Conservation (phyloP, 2,797 vertebrate genomes). For the Acanthiza pusilla region DNA sequence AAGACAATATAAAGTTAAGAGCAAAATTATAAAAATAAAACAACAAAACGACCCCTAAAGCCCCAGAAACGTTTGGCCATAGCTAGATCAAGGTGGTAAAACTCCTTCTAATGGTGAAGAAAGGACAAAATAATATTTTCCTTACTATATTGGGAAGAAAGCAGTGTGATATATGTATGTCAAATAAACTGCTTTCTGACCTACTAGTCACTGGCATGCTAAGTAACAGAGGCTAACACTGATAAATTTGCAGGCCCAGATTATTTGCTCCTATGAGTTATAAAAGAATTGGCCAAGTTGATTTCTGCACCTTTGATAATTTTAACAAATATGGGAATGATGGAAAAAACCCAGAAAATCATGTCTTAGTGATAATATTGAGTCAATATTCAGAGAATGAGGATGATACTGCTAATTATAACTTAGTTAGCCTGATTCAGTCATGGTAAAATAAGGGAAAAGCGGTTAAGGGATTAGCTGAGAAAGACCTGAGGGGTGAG, state of each 20-base stretch:
- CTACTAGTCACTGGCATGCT: not conserved
- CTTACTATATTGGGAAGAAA: not conserved
- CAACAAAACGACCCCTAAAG: rapidly evolving
- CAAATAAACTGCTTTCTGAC: not conserved
- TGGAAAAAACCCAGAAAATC: not conserved
- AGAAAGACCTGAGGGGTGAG: not conserved
- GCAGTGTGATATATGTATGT: not conserved
- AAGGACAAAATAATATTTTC: not conserved
- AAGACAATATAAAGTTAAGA: not conserved
- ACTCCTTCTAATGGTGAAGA: not conserved
- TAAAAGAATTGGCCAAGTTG: not conserved
- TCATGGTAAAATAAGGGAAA: not conserved
- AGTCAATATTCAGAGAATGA: not conserved
- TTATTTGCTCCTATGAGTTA: not conserved
- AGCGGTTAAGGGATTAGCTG: not conserved
- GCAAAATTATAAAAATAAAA: not conserved
- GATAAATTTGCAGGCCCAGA: not conserved
- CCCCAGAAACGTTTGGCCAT: not conserved
- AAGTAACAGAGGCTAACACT: not conserved
- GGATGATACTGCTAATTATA: not conserved
- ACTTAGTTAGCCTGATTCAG: not conserved
- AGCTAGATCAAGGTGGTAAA: not conserved
- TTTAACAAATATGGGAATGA: not conserved
- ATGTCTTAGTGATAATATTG: not conserved
- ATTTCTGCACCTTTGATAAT: not conserved